These are phyloP conservation scores for Athalia cordata DNA, from an alignment of 2,888 invertebrate genomes.

Conservation along the genomic window DNA sequence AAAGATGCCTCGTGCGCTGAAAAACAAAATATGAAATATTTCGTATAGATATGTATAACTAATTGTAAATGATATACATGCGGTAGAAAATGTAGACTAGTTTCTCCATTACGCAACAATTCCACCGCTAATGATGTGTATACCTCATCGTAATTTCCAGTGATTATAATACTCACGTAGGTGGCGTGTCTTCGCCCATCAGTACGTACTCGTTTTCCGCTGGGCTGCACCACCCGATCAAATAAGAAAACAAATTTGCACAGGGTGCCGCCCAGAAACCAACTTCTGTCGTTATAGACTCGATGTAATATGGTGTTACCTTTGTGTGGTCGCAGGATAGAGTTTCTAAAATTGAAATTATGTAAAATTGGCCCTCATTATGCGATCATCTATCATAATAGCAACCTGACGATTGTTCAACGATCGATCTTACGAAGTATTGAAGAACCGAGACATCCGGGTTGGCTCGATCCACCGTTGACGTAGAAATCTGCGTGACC, in stretches of 20 bases:
- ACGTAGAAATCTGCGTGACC: constrained; percentile 93
- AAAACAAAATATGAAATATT: constrained; percentile 56
- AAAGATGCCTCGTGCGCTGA: constrained; percentile 88
- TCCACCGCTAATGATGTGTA: too few species aligned
- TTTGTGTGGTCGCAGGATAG: constrained; percentile 92
- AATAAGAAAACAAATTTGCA: constrained; percentile 86
- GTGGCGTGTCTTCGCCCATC: constrained; percentile 90
- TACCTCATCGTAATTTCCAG: too few species aligned
- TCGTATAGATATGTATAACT: constrained; percentile 32
- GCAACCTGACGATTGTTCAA: neutral
- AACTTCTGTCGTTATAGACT: constrained; percentile 85
- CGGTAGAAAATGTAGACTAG: too few species aligned
- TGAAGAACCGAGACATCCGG: constrained; percentile 88
- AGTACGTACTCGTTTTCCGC: constrained; percentile 86
- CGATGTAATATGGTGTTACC: constrained; percentile 93
- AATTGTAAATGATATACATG: neutral
- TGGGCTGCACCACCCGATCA: constrained; percentile 89
- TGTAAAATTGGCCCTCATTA: neutral
- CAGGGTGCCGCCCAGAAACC: constrained; percentile 93
- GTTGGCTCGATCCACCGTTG: constrained; percentile 91
- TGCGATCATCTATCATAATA: neutral
- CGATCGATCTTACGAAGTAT: constrained; percentile 81
- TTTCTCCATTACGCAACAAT: too few species aligned
- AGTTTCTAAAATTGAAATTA: constrained; percentile 79
- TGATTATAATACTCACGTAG: constrained; percentile 78